These are phyloP conservation scores for Morpho achilles DNA, from an alignment of 2,888 invertebrate genomes.

Conservation along the genomic window DNA sequence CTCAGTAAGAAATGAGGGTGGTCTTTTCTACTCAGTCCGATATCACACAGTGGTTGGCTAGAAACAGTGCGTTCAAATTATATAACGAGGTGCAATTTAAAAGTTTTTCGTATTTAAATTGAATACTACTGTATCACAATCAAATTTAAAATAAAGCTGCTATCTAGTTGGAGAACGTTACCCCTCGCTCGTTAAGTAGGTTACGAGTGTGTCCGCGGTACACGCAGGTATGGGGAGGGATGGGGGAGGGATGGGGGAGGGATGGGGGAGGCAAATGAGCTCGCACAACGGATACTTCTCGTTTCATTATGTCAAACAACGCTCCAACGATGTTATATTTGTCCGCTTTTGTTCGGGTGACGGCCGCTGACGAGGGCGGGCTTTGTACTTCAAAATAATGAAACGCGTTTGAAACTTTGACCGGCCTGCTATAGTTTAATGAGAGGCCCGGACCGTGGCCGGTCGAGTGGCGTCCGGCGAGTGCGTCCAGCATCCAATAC, in stretches of 20 bases:
- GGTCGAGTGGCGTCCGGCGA: too few species aligned
- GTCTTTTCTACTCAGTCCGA: too few species aligned
- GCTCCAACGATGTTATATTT: conserved; percentile 11
- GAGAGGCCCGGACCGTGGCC: too few species aligned
- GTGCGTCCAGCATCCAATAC: too few species aligned
- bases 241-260: conserved; percentile 9
- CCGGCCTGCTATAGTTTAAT: background rate
- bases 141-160: background rate
- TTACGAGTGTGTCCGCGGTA: background rate
- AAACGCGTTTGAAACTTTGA: background rate
- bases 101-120: too few species aligned
- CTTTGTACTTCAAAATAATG: background rate
- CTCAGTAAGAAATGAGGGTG: too few species aligned
- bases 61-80: too few species aligned
- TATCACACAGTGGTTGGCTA: too few species aligned
- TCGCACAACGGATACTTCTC: conserved; percentile 19
- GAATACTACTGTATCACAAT: too few species aligned
- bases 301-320: conserved; percentile 21
- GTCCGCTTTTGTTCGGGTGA: conserved; percentile 2
- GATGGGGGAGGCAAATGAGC: conserved; percentile 15
- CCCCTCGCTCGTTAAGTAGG: conserved; percentile 1
- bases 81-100: too few species aligned
- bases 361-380: background rate
- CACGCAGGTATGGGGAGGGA: conserved; percentile 12
- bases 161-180: background rate